Conservation (phyloP, 2,888 invertebrate genomes). For the Catotricha subobsoleta region DNA sequence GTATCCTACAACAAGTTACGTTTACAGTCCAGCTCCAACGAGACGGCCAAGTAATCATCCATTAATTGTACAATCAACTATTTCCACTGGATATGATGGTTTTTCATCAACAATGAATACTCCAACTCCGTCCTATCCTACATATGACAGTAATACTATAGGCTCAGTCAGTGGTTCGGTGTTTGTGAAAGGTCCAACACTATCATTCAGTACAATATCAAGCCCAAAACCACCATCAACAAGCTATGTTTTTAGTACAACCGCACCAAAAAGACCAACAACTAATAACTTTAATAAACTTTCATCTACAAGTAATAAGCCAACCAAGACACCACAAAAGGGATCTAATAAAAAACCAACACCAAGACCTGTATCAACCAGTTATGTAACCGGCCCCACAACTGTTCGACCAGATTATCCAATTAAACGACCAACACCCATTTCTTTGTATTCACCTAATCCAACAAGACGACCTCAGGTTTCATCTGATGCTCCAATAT, state of each 20-base stretch:
- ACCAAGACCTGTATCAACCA: slow-evolving; percentile 10
- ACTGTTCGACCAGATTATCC: slow-evolving; percentile 18
- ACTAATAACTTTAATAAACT: not conserved
- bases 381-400: slow-evolving; percentile 11
- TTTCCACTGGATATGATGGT: not conserved
- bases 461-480: slow-evolving; percentile 11
- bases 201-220: not conserved
- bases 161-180: not conserved
- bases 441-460: slow-evolving; percentile 2
- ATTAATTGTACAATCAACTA: slow-evolving; percentile 3
- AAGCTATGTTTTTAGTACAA: slow-evolving; percentile 31
- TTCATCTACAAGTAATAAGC: slow-evolving; percentile 2
- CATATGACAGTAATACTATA: slow-evolving; percentile 1
- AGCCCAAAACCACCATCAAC: slow-evolving; percentile 25
- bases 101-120: not conserved
- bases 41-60: slow-evolving; percentile 10
- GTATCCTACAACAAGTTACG: slow-evolving; percentile 29
- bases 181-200: slow-evolving; percentile 15
- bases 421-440: slow-evolving; percentile 32
- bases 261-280: slow-evolving; percentile 10
- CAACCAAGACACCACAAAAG: not conserved
- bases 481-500: slow-evolving; percentile 21
- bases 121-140: slow-evolving; percentile 9
- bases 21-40: slow-evolving; percentile 24
- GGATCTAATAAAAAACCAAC: slow-evolving; percentile 5